A percentile compares a stretch with the other conserved stretches of the same genome.
phyloP scores from a whole-genome alignment of 2,113 vertebrate species.

The Cynopterus brachyotis region DNA sequence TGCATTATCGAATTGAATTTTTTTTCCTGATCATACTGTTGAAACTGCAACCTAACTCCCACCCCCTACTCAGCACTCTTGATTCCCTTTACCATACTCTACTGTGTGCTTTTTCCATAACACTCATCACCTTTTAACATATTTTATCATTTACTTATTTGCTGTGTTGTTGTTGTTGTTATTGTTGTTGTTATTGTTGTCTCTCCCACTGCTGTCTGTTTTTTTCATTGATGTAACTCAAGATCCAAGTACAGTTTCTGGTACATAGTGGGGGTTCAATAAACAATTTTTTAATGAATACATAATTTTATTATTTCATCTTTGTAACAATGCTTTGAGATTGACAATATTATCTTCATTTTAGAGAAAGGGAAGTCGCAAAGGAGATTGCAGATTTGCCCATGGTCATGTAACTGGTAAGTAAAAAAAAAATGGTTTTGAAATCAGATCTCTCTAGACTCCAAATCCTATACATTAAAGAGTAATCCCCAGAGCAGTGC shows the following conservation, averaged over 20 bases:
- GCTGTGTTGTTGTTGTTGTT: not conserved
- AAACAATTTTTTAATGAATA: not conserved
- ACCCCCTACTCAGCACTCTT: not conserved
- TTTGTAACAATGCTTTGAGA: not conserved
- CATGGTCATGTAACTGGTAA: not conserved
- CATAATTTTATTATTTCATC: not conserved
- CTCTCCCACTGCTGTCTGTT: not conserved
- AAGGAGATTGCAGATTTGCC: not conserved
- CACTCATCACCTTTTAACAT: not conserved
- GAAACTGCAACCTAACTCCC: not conserved
- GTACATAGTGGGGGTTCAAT: not conserved
- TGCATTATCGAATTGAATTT: not conserved
- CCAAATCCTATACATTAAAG: not conserved
- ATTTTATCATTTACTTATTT: not conserved
- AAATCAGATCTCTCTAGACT: constrained; percentile 12
- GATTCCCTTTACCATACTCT: not conserved
- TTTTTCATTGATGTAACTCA: not conserved
- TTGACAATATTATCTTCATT: not conserved
- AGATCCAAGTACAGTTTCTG: not conserved
- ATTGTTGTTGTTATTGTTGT: not conserved
- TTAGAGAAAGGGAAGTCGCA: not conserved
- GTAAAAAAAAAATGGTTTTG: not conserved
- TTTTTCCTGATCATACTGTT: not conserved
- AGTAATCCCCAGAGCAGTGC: not conserved
- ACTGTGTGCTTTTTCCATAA: not conserved